phyloP scores from a whole-genome alignment of 1,140 invertebrate genomes.

The Papilio helenus region DNA sequence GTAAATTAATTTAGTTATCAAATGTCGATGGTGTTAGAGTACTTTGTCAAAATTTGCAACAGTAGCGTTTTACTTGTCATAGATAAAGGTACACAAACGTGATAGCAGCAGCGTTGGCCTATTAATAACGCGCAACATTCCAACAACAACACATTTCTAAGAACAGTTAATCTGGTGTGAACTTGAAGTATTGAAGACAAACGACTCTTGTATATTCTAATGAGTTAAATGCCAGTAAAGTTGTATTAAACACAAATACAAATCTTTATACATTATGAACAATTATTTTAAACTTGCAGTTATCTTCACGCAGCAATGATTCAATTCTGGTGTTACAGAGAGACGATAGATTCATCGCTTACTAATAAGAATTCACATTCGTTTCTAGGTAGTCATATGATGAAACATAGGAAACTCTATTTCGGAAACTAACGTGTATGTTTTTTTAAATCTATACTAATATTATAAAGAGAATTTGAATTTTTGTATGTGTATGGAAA shows the following conservation, averaged over 20 bases:
- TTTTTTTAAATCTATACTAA: no score
- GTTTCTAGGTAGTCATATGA: neutral
- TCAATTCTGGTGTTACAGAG: neutral
- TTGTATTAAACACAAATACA: constrained; percentile 29
- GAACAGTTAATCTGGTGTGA: constrained; percentile 39
- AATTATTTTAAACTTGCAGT: constrained; percentile 11
- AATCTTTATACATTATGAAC: constrained; percentile 26
- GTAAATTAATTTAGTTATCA: constrained; percentile 15
- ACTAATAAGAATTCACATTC: neutral
- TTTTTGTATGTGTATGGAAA: no score
- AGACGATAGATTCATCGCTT: neutral
- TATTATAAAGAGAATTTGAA: no score
- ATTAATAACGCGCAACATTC: constrained; percentile 16
- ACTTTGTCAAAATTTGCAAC: constrained; percentile 22
- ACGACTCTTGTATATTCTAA: constrained; percentile 38
- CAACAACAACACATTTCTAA: constrained; percentile 29
- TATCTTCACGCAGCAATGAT: neutral
- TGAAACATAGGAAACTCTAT: neutral
- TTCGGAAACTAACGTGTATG: no score
- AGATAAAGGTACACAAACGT: constrained; percentile 19
- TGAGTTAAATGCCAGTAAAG: constrained; percentile 35
- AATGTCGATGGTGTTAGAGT: constrained; percentile 5
- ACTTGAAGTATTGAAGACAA: constrained; percentile 40
- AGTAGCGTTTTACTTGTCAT: constrained; percentile 15
- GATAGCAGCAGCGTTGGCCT: neutral